phyloP scores from a whole-genome alignment of 2,888 invertebrate genomes.

The Iphiclides podalirius region DNA sequence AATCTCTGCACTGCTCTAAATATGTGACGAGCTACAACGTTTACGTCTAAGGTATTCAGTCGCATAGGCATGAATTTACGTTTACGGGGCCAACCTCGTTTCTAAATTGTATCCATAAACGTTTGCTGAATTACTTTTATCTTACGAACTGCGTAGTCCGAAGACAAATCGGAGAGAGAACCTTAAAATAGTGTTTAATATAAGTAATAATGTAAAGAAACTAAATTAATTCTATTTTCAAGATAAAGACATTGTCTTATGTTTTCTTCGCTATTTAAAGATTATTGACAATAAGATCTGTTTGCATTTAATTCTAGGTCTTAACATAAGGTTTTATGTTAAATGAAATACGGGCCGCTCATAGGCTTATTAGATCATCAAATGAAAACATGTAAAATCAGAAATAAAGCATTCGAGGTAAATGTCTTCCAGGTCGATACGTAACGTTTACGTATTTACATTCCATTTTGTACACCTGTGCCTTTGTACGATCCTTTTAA shows the following conservation, averaged over 20 bases:
- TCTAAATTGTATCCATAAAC: slow-evolving; percentile 45
- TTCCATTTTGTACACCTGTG: slow-evolving; percentile 69
- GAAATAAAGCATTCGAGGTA: slow-evolving; percentile 19
- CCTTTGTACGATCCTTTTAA: slow-evolving; percentile 61
- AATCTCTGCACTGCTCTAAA: slow-evolving; percentile 42
- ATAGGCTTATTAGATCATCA: too few species aligned
- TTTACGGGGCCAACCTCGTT: slow-evolving; percentile 46
- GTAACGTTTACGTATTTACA: slow-evolving; percentile 41
- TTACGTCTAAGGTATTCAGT: slow-evolving; percentile 44
- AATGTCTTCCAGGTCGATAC: slow-evolving; percentile 41
- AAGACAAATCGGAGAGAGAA: too few species aligned
- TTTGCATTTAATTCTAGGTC: too few species aligned
- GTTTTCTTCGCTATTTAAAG: too few species aligned
- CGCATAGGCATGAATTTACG: slow-evolving; percentile 54
- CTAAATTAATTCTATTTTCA: too few species aligned
- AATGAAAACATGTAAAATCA: slow-evolving; percentile 5
- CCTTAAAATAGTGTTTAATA: too few species aligned
- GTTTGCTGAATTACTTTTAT: slow-evolving; percentile 42
- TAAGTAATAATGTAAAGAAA: too few species aligned
- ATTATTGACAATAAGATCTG: too few species aligned
- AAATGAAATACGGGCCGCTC: too few species aligned
- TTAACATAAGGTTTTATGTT: too few species aligned
- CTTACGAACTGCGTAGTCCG: too few species aligned
- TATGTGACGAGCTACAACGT: slow-evolving; percentile 46
- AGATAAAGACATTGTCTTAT: too few species aligned